These are phyloP conservation scores for Pavo muticus DNA, from an alignment of 2,113 vertebrate genomes.

Conservation along the genomic window DNA sequence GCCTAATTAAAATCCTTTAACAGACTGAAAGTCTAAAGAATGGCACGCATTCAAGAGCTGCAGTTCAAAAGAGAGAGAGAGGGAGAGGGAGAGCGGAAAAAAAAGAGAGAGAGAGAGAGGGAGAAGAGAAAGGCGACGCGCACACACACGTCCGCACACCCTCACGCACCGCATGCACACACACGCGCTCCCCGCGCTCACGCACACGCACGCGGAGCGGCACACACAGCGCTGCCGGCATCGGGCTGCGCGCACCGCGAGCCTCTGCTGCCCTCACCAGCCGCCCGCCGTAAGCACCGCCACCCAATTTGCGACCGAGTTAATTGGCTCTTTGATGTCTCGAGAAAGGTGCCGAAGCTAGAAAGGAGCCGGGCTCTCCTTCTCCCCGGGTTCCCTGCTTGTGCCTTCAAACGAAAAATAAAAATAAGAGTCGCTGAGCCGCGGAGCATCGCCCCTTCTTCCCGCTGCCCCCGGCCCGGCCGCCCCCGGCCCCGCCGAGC, in stretches of 20 bases:
- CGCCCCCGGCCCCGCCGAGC: background rate
- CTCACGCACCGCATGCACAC: background rate
- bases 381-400: constrained; percentile 73
- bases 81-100: background rate
- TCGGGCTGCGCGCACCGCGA: constrained; percentile 66
- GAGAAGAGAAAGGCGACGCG: background rate
- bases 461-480: background rate
- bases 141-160: background rate
- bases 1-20: constrained; percentile 91
- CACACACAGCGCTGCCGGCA: constrained; percentile 61
- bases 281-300: constrained; percentile 87
- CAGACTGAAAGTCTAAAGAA: constrained; percentile 77
- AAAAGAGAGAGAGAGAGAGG: background rate
- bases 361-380: constrained; percentile 70
- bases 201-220: background rate
- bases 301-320: constrained; percentile 89
- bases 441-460: background rate
- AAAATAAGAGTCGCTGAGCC: constrained; percentile 45
- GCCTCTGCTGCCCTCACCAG: constrained; percentile 89
- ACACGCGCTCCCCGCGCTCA: background rate
- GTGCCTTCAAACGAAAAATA: constrained; percentile 32
- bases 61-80: constrained; percentile 55
- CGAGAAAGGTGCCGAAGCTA: constrained; percentile 85
- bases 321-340: constrained; percentile 99
- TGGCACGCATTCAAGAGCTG: constrained; percentile 74